Base-by-base conservation (phyloP, 2,113 vertebrate species). In the Oryzias melastigma region DNA sequence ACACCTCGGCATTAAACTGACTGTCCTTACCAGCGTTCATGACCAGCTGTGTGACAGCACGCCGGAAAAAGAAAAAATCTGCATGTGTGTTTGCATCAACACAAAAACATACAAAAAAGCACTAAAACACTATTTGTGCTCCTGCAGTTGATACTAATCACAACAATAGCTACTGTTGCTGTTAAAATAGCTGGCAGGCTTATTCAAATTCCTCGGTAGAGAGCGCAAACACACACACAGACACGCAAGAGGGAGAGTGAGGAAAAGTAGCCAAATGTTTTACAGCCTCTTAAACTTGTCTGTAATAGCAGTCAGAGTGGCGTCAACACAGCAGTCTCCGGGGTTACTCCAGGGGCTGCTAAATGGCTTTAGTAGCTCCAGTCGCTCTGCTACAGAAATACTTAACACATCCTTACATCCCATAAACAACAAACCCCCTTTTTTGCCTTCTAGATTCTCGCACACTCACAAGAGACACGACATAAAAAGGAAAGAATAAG, bases 221-320 rank as follows among this genome's bases (percentile, higher is more conserved):
- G 68, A 43, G 55, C 55, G 54, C 27, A 50, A 29, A 63, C 52
- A 63, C 18, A 49, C 18, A 58, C 6, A 45, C n/a, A 62, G 20
- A 44, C 18, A 41, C 16, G 42, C 3, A 53, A 52, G 19, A 14
- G 52, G 25, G 56, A 20, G 69, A 29, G 55, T 55, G 65, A 70
- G 71, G 55, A 65, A 71, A 86, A 81, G 82, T 82, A 82, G 88
- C 87, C 85, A 88, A 88, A 90, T 84, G 81, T 84, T 88, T 88
- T 85, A 87, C 85, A 74, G 81, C 88, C 84, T 87, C 84, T 85
- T 90, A 88, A 90, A 88, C 71, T 80, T 83, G 88, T 87, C 84
- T 86, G 81, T 88, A 88, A 87, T 83, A 84, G 88, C 85, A 87
- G 86, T 87, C 88, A 85, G 85, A 87, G 86, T 78, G 88, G 86